phyloP scores from a whole-genome alignment of 2,113 vertebrate species.

The Ornithorhynchus anatinus region DNA sequence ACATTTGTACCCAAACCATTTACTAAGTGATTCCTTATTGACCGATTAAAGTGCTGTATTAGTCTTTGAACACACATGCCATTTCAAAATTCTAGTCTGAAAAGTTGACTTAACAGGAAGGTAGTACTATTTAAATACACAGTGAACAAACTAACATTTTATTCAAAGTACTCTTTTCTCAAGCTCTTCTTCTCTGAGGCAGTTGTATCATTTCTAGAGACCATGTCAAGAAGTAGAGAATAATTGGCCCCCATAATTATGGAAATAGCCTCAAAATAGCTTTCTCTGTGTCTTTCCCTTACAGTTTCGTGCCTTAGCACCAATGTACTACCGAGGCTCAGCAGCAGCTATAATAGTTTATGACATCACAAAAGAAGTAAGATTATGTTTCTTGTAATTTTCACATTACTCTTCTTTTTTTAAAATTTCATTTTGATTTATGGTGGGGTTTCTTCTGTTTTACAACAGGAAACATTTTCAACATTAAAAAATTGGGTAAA shows the following conservation, averaged over 20 bases:
- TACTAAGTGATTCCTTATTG: too few species aligned
- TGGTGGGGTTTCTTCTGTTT: background rate
- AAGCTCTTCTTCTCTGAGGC: too few species aligned
- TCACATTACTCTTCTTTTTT: background rate
- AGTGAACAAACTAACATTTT: too few species aligned
- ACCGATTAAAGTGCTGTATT: too few species aligned
- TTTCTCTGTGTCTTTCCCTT: slow-evolving; percentile 3
- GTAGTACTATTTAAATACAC: too few species aligned
- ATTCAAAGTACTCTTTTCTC: too few species aligned
- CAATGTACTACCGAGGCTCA: slow-evolving; percentile 98
- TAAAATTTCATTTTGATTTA: slow-evolving; percentile 15
- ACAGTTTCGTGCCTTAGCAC: slow-evolving; percentile 95
- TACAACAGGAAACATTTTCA: slow-evolving; percentile 89
- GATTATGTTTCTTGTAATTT: background rate
- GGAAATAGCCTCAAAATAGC: background rate
- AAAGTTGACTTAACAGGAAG: too few species aligned
- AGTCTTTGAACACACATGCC: too few species aligned
- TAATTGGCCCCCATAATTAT: background rate
- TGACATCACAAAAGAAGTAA: slow-evolving; percentile 98
- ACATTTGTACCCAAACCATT: too few species aligned
- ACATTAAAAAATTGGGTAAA: slow-evolving; percentile 98
- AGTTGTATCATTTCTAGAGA: too few species aligned
- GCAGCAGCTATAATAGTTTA: slow-evolving; percentile 97
- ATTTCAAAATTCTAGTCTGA: too few species aligned
- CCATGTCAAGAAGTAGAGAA: too few species aligned